Evolutionary conservation across 1,140 invertebrate species (phyloP).

Genomic region (Leptinotarsa undecemlineata): DNA sequence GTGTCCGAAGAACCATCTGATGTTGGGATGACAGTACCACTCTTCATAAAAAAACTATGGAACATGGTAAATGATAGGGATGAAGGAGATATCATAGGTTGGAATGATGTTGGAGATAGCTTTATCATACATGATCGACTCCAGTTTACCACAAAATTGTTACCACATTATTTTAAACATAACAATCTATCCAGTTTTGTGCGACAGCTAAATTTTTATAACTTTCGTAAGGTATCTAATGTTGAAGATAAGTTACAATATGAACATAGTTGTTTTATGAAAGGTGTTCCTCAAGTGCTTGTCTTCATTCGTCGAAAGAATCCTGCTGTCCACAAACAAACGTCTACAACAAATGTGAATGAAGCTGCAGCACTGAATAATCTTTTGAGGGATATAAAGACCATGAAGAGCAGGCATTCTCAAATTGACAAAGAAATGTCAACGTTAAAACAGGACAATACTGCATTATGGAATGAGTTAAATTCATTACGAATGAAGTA

Average conservation of each 20-base stretch:
- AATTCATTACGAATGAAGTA: constrained; percentile 38
- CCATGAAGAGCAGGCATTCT: constrained; percentile 34
- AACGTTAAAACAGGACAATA: constrained; percentile 40
- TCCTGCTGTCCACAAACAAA: constrained; percentile 22
- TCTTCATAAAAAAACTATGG: constrained; percentile 43
- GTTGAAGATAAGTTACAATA: constrained; percentile 34
- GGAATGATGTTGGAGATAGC: constrained; percentile 39
- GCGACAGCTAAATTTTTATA: constrained; percentile 44
- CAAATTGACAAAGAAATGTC: constrained; percentile 32
- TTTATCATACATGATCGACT: constrained; percentile 43
- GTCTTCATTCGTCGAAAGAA: constrained; percentile 39
- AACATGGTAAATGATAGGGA: constrained; percentile 41
- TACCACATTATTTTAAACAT: constrained; percentile 45
- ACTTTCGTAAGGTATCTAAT: constrained; percentile 40
- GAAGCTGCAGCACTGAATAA: constrained; percentile 15
- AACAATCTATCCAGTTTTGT: constrained; percentile 45
- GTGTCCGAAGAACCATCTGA: constrained; percentile 3
- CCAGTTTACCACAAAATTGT: constrained; percentile 35
- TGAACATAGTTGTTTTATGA: constrained; percentile 38
- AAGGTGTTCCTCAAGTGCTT: constrained; percentile 37
- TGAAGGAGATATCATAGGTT: constrained; percentile 36
- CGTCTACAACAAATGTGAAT: neutral
- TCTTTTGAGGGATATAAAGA: constrained; percentile 27
- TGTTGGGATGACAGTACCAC: constrained; percentile 25
- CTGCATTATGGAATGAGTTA: constrained; percentile 39